phyloP scores from a whole-genome alignment of 2,888 invertebrate species.

The Hypomecis atomaria region DNA sequence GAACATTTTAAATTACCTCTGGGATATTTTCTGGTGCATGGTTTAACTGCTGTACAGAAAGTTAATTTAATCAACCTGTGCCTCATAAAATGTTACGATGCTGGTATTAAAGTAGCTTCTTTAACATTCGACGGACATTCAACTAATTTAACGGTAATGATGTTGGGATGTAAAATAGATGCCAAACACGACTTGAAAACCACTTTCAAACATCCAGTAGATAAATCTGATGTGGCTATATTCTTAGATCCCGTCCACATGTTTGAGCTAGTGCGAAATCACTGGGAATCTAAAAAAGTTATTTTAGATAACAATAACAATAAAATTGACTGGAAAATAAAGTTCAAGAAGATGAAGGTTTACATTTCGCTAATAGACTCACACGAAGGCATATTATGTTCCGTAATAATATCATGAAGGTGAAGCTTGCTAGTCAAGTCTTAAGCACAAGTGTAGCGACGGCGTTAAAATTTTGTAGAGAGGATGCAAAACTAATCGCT shows the following conservation, averaged over 20 bases:
- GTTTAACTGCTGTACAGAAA: conserved; percentile 3
- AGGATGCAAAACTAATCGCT: not conserved
- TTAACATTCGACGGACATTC: conserved; percentile 10
- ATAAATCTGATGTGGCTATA: not conserved
- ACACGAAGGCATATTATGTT: conserved; percentile 3
- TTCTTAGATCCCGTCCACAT: conserved; percentile 1
- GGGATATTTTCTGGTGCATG: conserved; percentile 1
- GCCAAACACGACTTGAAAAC: not conserved
- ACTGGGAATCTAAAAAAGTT: not conserved
- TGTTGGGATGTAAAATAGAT: conserved; percentile 4
- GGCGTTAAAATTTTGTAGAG: conserved; percentile 7
- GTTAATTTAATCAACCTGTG: conserved; percentile 3
- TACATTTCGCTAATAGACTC: conserved; percentile 3
- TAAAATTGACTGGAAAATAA: conserved; percentile 3
- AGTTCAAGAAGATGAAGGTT: conserved; percentile 4
- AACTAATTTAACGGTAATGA: conserved; percentile 8
- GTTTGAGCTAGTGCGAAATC: conserved; percentile 6
- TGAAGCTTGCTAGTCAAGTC: conserved; percentile 2
- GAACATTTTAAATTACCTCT: conserved; percentile 7
- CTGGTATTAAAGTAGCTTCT: conserved; percentile 9
- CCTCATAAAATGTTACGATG: conserved; percentile 9
- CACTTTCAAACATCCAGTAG: conserved; percentile 1
- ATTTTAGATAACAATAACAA: conserved; percentile 1
- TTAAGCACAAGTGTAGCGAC: conserved; percentile 1
- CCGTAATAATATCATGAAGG: conserved; percentile 7